Base-by-base conservation (phyloP, 2,888 invertebrate species). In the Hydropsyche betteni region DNA sequence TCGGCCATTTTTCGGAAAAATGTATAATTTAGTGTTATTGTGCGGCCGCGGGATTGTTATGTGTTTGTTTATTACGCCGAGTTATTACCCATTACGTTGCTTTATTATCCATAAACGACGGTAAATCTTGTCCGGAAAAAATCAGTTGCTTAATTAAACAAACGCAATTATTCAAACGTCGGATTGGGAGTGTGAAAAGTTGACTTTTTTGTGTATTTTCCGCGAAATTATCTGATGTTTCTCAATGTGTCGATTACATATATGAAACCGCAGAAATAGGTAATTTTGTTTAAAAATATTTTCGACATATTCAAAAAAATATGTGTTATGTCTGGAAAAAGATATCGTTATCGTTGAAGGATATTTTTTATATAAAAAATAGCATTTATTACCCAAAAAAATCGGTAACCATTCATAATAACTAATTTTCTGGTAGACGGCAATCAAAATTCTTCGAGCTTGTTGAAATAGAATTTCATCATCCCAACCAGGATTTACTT, bases 351-450 rank as follows among this genome's bases (percentile, higher is more conserved):
- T 24, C 53, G 72, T 53, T 8, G 2, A 24, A 24, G 24, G 2
- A 16, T 61, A 2, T 16, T 61, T 24, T 4, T 10, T 16, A 61
- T 4, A 55, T 14, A 12, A n/a, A n/a, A 55, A 14, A n/a, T 4
- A 10, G 14, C 4, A 24, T 55, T 75, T 69, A 75, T 79, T 76
- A 81, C 86, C 86, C 33, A 88, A 80, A 77, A 88, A 85, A 34
- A 87, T 84, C 0, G 88, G 88, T 16, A 88, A 81, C 87, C 88
- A 88, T 80, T 88, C 88, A 79, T 88, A 88, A 81, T 87, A 88
- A 74, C 84, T 83, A 36, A 88, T 87, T 74, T 87, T 86, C 80
- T 88, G 89, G 79, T 85, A 86, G 78, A 87, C 84, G 0, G 85
- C 88, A 79, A 86, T 85, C 68, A 86, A 84, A 38, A 88, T 87